Percentiles rank a stretch among this genome's conserved stretches.
Evolutionary conservation across 2,888 invertebrate genomes (phyloP).

Genomic region (Lasioglossum marginatum): DNA sequence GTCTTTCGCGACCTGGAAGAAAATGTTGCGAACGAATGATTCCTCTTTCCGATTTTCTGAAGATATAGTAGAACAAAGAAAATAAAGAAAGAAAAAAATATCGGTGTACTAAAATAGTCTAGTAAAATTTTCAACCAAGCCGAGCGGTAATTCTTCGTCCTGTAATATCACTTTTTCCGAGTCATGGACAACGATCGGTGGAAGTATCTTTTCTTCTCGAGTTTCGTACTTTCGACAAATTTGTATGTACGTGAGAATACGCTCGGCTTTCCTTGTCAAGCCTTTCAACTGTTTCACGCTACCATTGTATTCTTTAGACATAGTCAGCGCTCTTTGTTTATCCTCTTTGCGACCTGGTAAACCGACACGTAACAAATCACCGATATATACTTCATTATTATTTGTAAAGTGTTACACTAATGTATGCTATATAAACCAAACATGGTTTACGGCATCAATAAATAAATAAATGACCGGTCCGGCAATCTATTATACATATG

Average conservation of each 20-base stretch:
- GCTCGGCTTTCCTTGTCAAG: slow-evolving; percentile 69
- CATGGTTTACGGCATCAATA: no score
- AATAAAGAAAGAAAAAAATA: neutral
- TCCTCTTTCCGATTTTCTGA: neutral
- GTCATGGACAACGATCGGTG: slow-evolving; percentile 15
- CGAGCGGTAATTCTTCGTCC: neutral
- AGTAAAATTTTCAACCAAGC: neutral
- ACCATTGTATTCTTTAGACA: slow-evolving; percentile 70
- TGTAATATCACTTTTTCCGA: neutral
- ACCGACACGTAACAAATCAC: neutral
- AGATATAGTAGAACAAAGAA: neutral
- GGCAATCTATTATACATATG: neutral
- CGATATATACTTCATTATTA: no score
- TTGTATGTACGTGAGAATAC: slow-evolving; percentile 67
- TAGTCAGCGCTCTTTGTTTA: slow-evolving; percentile 65
- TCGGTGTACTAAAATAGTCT: neutral
- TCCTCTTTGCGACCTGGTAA: slow-evolving; percentile 72
- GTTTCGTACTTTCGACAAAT: slow-evolving; percentile 78
- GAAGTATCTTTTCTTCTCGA: slow-evolving; percentile 72
- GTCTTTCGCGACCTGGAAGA: slow-evolving; percentile 62
- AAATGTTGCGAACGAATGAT: neutral
- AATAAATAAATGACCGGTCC: neutral
- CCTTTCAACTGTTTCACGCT: slow-evolving; percentile 63
- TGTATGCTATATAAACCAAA: no score
- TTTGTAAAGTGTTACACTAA: no score